phyloP scores from a whole-genome alignment of 2,797 vertebrate genomes.

The Choloepus didactylus region DNA sequence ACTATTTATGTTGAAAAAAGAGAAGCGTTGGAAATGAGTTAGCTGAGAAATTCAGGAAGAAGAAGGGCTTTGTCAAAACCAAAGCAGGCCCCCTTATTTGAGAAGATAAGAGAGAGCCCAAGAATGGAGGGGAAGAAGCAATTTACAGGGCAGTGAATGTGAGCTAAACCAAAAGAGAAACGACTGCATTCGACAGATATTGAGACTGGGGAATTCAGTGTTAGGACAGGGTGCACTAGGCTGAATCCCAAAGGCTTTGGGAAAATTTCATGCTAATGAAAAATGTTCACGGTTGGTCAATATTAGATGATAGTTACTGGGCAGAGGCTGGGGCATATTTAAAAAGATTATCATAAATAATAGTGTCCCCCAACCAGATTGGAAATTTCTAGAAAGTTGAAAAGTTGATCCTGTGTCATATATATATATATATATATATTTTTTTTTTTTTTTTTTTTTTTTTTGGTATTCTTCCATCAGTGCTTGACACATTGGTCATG shows the following conservation, averaged over 20 bases:
- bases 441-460: constrained; percentile 52
- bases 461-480: constrained; percentile 29
- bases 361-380: background rate
- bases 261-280: constrained; percentile 66
- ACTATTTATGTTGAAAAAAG: constrained; percentile 81
- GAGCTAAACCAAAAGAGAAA: constrained; percentile 71
- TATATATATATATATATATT: too few relatives aligned
- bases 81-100: constrained; percentile 72
- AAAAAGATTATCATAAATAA: constrained; percentile 48
- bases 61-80: constrained; percentile 75
- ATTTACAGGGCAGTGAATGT: constrained; percentile 74
- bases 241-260: constrained; percentile 21
- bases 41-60: constrained; percentile 76
- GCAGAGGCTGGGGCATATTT: constrained; percentile 16
- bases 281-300: constrained; percentile 24
- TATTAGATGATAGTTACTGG: constrained; percentile 54
- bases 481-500: background rate
- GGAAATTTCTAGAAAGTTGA: constrained; percentile 38
- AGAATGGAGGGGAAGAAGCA: constrained; percentile 73
- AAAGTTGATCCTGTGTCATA: constrained; percentile 14
- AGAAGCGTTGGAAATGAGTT: constrained; percentile 70
- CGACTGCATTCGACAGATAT: constrained; percentile 31
- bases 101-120: constrained; percentile 71
- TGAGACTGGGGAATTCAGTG: constrained; percentile 14
- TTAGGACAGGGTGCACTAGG: background rate